These are phyloP conservation scores for Paramuricea clavata DNA, from an alignment of 92 coral and sea anemone species.

Conservation along the genomic window DNA sequence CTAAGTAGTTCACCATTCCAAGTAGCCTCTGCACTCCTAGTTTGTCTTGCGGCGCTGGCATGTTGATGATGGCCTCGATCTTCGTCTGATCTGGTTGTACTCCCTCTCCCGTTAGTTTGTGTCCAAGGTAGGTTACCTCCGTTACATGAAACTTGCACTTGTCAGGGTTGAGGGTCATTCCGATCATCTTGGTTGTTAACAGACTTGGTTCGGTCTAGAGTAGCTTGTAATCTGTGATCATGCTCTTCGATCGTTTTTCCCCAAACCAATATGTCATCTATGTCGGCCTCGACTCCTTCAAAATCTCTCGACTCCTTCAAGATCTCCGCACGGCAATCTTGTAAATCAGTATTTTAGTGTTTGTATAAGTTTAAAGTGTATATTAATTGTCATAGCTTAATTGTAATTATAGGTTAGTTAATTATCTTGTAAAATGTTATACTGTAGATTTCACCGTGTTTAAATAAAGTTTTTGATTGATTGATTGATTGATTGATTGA, in stretches of 20 bases:
- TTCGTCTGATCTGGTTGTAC: slow-evolving; percentile 7
- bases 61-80: slow-evolving; percentile 10
- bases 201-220: slow-evolving; percentile 58
- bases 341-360: too few species aligned
- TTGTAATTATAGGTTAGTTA: too few species aligned
- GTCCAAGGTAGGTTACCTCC: not conserved
- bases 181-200: slow-evolving; percentile 11
- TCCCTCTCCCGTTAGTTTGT: not conserved
- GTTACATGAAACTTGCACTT: slow-evolving; percentile 40
- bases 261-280: slow-evolving; percentile 77
- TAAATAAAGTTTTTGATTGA: too few species aligned
- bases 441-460: too few species aligned
- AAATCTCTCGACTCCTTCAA: too few species aligned
- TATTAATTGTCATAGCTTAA: too few species aligned
- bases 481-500: too few species aligned
- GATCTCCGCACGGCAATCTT: too few species aligned
- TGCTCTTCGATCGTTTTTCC: slow-evolving; percentile 71
- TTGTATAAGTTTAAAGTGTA: too few species aligned
- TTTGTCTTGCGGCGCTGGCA: slow-evolving; percentile 14
- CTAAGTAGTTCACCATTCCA: slow-evolving; percentile 11
- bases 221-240: slow-evolving; percentile 31
- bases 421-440: too few species aligned
- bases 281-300: slow-evolving; percentile 65
- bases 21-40: not conserved
- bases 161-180: slow-evolving; percentile 69